Base-by-base conservation (phyloP, 1,140 invertebrate species). In the Bicyclus anynana region DNA sequence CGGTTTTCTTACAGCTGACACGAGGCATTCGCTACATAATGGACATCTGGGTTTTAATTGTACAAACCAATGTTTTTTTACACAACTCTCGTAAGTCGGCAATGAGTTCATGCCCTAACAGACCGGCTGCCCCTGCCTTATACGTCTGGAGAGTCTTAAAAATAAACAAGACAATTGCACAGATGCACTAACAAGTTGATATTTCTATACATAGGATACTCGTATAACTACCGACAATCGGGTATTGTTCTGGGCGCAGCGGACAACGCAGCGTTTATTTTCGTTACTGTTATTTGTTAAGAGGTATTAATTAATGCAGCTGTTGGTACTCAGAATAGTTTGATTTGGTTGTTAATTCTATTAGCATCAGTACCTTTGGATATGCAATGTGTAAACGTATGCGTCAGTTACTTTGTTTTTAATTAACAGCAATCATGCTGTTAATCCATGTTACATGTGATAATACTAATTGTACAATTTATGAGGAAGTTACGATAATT, bases 81-180 rank as follows among this genome's bases (percentile, higher is more conserved):
- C 13, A 10, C 37, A 14, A 40, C 1, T 40, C 16, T 40, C 49
- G 18, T 21, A 51, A 21, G 5, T 9, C 18, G 12, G 7, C 13
- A 48, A 29, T 48, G 33, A 37, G 29, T 55, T 10, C 37, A 38
- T 52, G 49, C 16, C 46, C 57, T 49, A 40, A 48, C 23, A 38
- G 53, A 44, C 35, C 21, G 53, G 44, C 16, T 40, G 57, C 35
- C 50, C 42, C 29, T 53, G 42, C 27, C 50, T 53, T 42, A 20
- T 21, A 38, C 55, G 38, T 42, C 53, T 56, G 69, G 75, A 60
- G 58, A 59, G 65, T 62, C 76, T 75, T 79, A 83, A 75, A 86
- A 84, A 83, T 81, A 87, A 80, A 83, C 73, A 66, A 77, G 65
- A 67, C 77, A 77, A 87, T 76, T 81, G 78, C 69, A 69, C 53